Base-by-base conservation (phyloP, 2,797 vertebrate genomes). In the Epinephelus malabaricus region DNA sequence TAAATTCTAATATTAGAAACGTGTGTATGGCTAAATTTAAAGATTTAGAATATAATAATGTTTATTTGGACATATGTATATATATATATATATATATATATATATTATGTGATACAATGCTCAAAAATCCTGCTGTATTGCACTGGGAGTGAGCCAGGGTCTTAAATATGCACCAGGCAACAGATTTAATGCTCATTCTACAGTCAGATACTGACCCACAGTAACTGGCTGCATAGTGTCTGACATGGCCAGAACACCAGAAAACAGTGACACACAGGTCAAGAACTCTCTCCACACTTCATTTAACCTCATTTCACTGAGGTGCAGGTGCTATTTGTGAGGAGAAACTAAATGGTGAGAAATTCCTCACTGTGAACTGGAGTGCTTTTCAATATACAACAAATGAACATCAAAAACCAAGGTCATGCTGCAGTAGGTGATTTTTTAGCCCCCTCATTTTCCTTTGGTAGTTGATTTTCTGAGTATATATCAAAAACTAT, bases 261-360 rank as follows among this genome's bases (percentile, higher is more conserved):
- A 76, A 83, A 88, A 82, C 69, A 85, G 64, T 59, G 77, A 70
- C 59, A 82, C 40, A 64, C 62, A 71, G 45, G 54, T 64, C 55
- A 18, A 40, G 64, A 87, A 59, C 74, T 84, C 69, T 74, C 64
- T 68, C 59, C 72, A 61, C 81, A 88, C 85, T 79, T 81, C 74
- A 84, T 88, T 89, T 79, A 86, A 85, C 72, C 81, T 86, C 12
- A 78, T 90, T 91, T 86, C 53, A 76, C 43, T 45, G 60, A 73
- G 55, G 62, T 83, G 76, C 86, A 86, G 49, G 89, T n/a, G 61
- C 55, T 73, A 68, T 68, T 86, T 84, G 76, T 71, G 70, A 78
- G 54, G 50, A 66, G 60, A 86, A 86, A 77, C 72, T 76, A 79
- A 81, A 84, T 45, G 34, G 69, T 3, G 54, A 84, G 64, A 83